These are phyloP conservation scores for Paralvinella palmiformis DNA, from an alignment of 1,140 invertebrate genomes.

Conservation along the genomic window DNA sequence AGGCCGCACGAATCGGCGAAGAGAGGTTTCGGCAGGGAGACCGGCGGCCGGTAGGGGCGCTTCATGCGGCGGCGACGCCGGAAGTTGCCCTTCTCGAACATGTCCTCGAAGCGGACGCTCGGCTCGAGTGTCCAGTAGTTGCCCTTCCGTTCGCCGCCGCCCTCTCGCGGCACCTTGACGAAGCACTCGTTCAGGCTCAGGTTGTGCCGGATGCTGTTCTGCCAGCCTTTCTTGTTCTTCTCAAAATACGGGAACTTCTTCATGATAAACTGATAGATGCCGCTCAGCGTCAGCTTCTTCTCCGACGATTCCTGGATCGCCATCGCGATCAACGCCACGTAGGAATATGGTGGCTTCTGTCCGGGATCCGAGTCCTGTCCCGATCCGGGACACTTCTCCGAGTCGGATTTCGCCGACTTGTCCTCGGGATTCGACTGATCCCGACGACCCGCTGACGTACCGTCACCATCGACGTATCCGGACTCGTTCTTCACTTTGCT, in stretches of 20 bases:
- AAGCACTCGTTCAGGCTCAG: slow-evolving; percentile 59
- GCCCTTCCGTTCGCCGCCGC: slow-evolving; percentile 22
- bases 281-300: slow-evolving; percentile 75
- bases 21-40: slow-evolving; percentile 4
- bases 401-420: no score
- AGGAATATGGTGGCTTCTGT: slow-evolving; percentile 68
- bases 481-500: no score
- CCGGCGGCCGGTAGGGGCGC: slow-evolving; percentile 16
- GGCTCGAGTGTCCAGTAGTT: slow-evolving; percentile 21
- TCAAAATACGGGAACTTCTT: slow-evolving; percentile 93
- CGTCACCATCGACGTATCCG: no score
- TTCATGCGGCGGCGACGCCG: slow-evolving; percentile 21
- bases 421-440: no score
- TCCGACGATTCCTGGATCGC: slow-evolving; percentile 57
- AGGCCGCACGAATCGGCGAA: background rate
- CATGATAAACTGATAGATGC: slow-evolving; percentile 99
- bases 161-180: slow-evolving; percentile 37
- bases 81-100: slow-evolving; percentile 24
- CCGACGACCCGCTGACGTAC: no score
- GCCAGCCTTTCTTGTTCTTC: slow-evolving; percentile 66
- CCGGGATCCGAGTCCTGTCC: slow-evolving; percentile 4
- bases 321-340: slow-evolving; percentile 81
- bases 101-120: slow-evolving; percentile 21
- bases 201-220: slow-evolving; percentile 63
- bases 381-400: no score